These are phyloP conservation scores for Chironex yamaguchii DNA, from an alignment of 30 jellyfish, hydroid and myxozoan genomes.

Conservation along the genomic window DNA sequence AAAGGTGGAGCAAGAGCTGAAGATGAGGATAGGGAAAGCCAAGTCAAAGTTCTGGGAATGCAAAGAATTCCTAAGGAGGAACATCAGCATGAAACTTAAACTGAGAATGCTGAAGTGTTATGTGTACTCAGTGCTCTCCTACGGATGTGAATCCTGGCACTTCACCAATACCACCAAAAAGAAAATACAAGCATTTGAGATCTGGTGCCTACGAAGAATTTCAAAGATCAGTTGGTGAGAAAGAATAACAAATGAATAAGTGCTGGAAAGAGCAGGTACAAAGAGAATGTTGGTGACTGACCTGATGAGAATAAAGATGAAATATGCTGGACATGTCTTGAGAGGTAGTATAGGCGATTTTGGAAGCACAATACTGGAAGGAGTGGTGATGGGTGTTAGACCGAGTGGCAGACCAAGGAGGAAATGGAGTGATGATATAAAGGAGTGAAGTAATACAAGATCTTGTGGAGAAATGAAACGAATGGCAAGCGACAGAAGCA, in stretches of 20 bases:
- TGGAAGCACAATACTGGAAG: neutral
- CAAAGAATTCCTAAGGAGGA: slow-evolving; percentile 1
- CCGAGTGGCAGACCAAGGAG: slow-evolving; percentile 12
- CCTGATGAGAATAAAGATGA: neutral
- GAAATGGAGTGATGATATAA: neutral
- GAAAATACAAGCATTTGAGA: neutral
- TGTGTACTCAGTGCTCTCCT: slow-evolving; percentile 1
- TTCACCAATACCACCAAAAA: neutral
- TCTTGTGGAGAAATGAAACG: no score
- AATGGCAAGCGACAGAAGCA: no score
- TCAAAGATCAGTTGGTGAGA: neutral
- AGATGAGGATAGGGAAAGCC: neutral
- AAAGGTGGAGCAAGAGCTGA: neutral
- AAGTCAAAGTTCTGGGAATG: neutral
- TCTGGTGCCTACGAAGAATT: slow-evolving; percentile 16
- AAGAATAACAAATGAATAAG: neutral
- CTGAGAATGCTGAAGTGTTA: neutral
- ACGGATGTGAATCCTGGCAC: slow-evolving; percentile 31
- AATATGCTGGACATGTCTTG: neutral
- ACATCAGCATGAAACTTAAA: neutral
- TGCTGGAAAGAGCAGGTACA: neutral
- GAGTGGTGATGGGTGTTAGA: neutral
- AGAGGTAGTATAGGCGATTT: slow-evolving; percentile 10
- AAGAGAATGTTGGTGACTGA: neutral
- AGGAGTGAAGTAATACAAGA: no score